phyloP scores from a whole-genome alignment of 23 tunicate species.

The Ascidia mentula region DNA sequence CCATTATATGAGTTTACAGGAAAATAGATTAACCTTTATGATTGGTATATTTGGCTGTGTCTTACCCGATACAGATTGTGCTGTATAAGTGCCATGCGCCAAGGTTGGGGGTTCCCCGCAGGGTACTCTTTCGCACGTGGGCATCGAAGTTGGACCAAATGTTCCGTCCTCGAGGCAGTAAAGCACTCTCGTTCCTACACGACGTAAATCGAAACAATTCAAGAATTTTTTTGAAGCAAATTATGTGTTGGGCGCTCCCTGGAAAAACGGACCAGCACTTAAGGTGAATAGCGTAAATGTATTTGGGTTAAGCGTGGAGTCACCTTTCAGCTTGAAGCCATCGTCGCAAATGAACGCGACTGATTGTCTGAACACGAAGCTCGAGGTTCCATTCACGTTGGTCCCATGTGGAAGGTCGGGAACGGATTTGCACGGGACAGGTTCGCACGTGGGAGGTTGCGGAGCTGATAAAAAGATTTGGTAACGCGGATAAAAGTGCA shows the following conservation, averaged over 20 bases:
- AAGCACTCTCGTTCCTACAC: constrained; percentile 19
- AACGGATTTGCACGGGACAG: constrained; percentile 45
- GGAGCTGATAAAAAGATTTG: no score
- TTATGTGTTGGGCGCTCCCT: no score
- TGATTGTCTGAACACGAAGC: constrained; percentile 43
- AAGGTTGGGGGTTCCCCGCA: constrained; percentile 69
- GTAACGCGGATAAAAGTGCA: background rate
- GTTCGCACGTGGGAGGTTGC: constrained; percentile 61
- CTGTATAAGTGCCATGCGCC: constrained; percentile 3
- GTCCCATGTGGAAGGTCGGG: constrained; percentile 45
- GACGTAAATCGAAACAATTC: background rate
- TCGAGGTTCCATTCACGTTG: background rate
- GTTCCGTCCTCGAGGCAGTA: constrained; percentile 49
- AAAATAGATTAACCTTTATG: background rate
- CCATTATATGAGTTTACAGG: no score
- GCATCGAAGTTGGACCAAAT: constrained; percentile 19
- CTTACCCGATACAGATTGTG: constrained; percentile 31
- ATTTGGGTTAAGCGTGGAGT: no score
- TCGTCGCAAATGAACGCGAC: constrained; percentile 62
- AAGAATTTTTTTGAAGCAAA: no score
- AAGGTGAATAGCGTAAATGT: no score
- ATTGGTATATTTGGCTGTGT: background rate
- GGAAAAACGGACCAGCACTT: no score
- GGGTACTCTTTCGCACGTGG: constrained; percentile 52
- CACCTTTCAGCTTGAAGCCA: constrained; percentile 54